phyloP scores from a whole-genome alignment of 2,888 invertebrate genomes.

The Plusia festucae region DNA sequence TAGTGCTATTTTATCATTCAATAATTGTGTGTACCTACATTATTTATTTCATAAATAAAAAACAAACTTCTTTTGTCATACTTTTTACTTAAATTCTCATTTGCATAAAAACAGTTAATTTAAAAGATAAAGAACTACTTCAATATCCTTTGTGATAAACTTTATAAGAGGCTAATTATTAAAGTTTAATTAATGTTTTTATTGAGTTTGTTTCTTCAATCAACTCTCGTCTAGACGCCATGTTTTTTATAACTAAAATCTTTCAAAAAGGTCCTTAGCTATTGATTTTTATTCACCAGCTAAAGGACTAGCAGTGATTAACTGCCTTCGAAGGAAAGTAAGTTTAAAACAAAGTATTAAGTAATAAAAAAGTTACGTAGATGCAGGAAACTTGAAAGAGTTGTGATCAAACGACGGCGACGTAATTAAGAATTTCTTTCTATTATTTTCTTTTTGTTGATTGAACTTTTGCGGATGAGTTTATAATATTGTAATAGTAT shows the following conservation, averaged over 20 bases:
- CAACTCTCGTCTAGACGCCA: conserved; percentile 1
- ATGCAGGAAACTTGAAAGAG: conserved; percentile 1
- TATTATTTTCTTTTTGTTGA: background rate
- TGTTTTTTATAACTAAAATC: background rate
- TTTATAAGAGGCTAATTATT: conserved; percentile 17
- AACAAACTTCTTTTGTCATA: too few relatives aligned
- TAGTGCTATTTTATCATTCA: too few relatives aligned
- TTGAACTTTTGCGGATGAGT: too few relatives aligned
- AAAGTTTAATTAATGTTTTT: conserved; percentile 14
- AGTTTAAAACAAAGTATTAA: background rate
- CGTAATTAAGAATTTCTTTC: background rate
- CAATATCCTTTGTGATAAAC: background rate
- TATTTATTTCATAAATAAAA: too few relatives aligned
- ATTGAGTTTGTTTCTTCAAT: conserved; percentile 23
- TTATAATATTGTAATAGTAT: too few relatives aligned
- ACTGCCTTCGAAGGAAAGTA: background rate
- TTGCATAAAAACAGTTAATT: background rate
- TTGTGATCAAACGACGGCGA: background rate
- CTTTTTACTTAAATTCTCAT: too few relatives aligned
- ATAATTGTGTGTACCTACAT: too few relatives aligned
- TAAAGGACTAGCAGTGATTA: background rate
- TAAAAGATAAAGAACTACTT: background rate
- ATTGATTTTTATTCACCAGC: conserved; percentile 9
- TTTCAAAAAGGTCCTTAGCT: background rate
- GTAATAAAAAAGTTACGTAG: background rate